These are phyloP conservation scores for Trichomalopsis sarcophagae DNA, from an alignment of 1,140 invertebrate species.

Conservation along the genomic window DNA sequence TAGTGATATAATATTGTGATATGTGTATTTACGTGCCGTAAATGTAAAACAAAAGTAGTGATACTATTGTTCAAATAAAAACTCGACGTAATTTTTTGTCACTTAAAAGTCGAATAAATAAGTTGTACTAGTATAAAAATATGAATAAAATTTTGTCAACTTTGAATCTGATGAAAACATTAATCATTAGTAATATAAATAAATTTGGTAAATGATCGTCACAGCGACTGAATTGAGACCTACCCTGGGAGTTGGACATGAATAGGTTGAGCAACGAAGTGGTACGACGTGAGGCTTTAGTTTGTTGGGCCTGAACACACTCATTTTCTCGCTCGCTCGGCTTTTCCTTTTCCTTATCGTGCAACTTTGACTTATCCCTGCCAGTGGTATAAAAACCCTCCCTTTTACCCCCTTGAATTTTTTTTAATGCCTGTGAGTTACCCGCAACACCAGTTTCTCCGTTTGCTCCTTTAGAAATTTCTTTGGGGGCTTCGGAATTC, in stretches of 20 bases:
- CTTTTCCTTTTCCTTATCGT: slow-evolving; percentile 73
- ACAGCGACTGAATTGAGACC: slow-evolving; percentile 57
- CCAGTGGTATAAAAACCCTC: slow-evolving; percentile 63
- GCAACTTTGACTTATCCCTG: slow-evolving; percentile 65
- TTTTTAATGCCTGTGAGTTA: slow-evolving; percentile 72
- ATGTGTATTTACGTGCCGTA: slow-evolving; percentile 35
- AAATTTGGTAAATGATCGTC: slow-evolving; percentile 26
- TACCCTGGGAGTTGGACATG: slow-evolving; percentile 95
- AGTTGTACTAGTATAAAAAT: neutral
- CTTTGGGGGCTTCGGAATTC: slow-evolving; percentile 64
- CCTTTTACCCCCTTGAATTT: slow-evolving; percentile 69
- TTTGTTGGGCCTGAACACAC: slow-evolving; percentile 72
- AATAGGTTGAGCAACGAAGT: slow-evolving; percentile 95
- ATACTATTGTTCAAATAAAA: slow-evolving; percentile 6
- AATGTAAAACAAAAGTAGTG: neutral
- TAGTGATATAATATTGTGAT: slow-evolving; percentile 26
- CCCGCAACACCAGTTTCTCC: slow-evolving; percentile 73
- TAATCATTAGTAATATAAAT: slow-evolving; percentile 13
- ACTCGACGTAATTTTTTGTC: neutral
- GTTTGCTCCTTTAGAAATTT: slow-evolving; percentile 70
- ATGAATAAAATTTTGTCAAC: slow-evolving; percentile 9
- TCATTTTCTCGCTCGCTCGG: slow-evolving; percentile 55
- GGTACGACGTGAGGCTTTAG: slow-evolving; percentile 91
- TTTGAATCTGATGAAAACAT: slow-evolving; percentile 12
- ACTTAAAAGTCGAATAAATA: neutral